Percentiles rank a stretch among this genome's conserved stretches.
These are phyloP conservation scores for Xenopus tropicalis DNA, from an alignment of 2,113 vertebrate genomes.

Conservation along the genomic window DNA sequence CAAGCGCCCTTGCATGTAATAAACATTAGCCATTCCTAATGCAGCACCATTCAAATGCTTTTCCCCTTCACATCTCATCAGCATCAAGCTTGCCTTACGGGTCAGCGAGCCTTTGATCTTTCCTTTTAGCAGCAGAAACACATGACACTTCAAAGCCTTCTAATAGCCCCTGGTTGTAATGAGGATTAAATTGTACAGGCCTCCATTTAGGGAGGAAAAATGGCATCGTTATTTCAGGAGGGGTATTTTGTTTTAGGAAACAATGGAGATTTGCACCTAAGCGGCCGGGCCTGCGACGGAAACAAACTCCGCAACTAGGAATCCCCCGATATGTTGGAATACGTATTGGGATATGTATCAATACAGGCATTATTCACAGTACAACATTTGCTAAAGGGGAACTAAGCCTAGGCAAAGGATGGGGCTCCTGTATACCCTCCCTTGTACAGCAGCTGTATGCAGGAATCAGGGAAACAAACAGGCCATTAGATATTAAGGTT, in stretches of 20 bases:
- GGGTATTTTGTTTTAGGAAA: background rate
- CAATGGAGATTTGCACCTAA: background rate
- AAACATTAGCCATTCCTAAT: slow-evolving; percentile 31
- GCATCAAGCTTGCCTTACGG: slow-evolving; percentile 31
- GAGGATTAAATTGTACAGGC: slow-evolving; percentile 35
- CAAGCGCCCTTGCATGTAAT: slow-evolving; percentile 27
- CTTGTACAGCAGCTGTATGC: no score
- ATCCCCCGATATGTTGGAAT: no score
- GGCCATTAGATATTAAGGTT: no score
- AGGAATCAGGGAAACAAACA: no score
- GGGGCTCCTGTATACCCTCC: no score
- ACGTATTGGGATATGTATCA: no score
- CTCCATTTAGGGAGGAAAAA: slow-evolving; percentile 12
- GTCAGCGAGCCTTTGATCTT: slow-evolving; percentile 40
- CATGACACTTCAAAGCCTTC: slow-evolving; percentile 42
- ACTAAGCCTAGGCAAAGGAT: no score
- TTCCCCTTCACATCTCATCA: slow-evolving; percentile 41
- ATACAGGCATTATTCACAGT: no score
- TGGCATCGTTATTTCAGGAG: slow-evolving; percentile 4
- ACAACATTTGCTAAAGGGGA: no score
- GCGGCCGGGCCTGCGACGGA: no score
- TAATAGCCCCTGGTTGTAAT: slow-evolving; percentile 40
- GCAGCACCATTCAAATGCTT: slow-evolving; percentile 30
- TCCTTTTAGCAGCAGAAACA: slow-evolving; percentile 40
- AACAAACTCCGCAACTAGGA: no score